Evolutionary conservation across 1,140 invertebrate genomes (phyloP).

Genomic region (Drosophila navojoa): DNA sequence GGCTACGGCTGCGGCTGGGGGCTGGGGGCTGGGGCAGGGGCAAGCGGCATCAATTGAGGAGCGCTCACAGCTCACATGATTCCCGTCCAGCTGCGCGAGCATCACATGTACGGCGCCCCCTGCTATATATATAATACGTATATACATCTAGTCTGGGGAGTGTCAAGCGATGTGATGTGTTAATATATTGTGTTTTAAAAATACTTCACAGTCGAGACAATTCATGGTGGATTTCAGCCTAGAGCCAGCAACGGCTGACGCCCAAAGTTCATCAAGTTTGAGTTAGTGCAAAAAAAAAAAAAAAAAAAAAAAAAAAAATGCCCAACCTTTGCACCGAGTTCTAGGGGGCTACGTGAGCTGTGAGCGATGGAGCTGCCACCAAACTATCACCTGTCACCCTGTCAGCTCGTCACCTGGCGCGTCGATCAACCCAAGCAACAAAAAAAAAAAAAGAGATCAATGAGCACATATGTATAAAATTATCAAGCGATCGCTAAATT

Average conservation of each 20-base stretch:
- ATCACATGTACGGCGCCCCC: slow-evolving; percentile 60
- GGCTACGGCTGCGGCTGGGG: slow-evolving; percentile 2
- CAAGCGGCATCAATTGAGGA: slow-evolving; percentile 60
- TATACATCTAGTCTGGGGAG: slow-evolving; percentile 45
- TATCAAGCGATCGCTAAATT: slow-evolving; percentile 62
- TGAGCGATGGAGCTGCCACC: slow-evolving; percentile 27
- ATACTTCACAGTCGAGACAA: slow-evolving; percentile 1
- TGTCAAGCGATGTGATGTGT: slow-evolving; percentile 65
- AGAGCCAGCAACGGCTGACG: neutral
- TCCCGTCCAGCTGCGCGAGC: slow-evolving; percentile 48
- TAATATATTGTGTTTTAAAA: slow-evolving; percentile 56
- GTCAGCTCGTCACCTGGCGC: slow-evolving; percentile 47
- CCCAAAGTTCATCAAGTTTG: slow-evolving; percentile 14
- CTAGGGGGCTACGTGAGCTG: slow-evolving; percentile 30
- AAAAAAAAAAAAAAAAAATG: neutral
- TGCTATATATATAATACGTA: neutral
- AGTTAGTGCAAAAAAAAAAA: neutral
- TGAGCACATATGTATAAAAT: slow-evolving; percentile 53
- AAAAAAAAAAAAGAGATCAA: slow-evolving; percentile 32
- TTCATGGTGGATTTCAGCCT: slow-evolving; percentile 68
- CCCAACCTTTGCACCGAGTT: slow-evolving; percentile 49
- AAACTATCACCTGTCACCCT: slow-evolving; percentile 14
- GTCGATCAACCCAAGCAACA: neutral
- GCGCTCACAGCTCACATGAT: slow-evolving; percentile 64
- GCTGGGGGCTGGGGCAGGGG: slow-evolving; percentile 26